These are phyloP conservation scores for Ophioninae sp. DNA, from an alignment of 2,888 invertebrate genomes.

Conservation along the genomic window DNA sequence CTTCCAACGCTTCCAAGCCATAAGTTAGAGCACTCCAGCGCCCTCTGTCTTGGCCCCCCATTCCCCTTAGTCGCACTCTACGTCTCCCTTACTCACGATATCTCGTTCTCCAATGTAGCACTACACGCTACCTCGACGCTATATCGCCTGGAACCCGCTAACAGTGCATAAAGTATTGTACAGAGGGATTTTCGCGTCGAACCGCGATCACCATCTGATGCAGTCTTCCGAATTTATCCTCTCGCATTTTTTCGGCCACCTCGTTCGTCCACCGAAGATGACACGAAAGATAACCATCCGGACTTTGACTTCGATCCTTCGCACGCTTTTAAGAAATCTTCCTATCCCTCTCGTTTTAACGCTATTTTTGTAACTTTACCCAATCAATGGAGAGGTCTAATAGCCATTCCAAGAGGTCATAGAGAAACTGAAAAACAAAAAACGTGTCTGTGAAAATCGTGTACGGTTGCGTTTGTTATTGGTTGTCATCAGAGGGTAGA, in stretches of 20 bases:
- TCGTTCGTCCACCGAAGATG: not conserved
- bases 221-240: not conserved
- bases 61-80: slow-evolving; percentile 29
- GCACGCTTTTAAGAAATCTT: too few species aligned
- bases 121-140: not conserved
- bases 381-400: too few species aligned
- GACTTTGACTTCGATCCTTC: not conserved
- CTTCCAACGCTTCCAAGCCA: slow-evolving; percentile 52
- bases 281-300: not conserved
- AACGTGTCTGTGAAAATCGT: not conserved
- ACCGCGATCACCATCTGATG: not conserved
- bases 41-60: slow-evolving; percentile 35
- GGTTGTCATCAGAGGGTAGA: too few species aligned
- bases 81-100: slow-evolving; percentile 56
- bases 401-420: not conserved
- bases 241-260: not conserved
- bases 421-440: not conserved
- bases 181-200: not conserved
- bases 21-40: slow-evolving; percentile 54
- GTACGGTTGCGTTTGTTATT: too few species aligned
- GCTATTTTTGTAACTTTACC: not conserved
- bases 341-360: not conserved
- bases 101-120: slow-evolving; percentile 35
- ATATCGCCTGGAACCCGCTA: slow-evolving; percentile 25
- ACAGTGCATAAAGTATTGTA: slow-evolving; percentile 39